Evolutionary conservation across 1,140 invertebrate species (phyloP), one percentile per base, ranked within the genome.

Genomic region (Heliconius melpomene): DNA sequence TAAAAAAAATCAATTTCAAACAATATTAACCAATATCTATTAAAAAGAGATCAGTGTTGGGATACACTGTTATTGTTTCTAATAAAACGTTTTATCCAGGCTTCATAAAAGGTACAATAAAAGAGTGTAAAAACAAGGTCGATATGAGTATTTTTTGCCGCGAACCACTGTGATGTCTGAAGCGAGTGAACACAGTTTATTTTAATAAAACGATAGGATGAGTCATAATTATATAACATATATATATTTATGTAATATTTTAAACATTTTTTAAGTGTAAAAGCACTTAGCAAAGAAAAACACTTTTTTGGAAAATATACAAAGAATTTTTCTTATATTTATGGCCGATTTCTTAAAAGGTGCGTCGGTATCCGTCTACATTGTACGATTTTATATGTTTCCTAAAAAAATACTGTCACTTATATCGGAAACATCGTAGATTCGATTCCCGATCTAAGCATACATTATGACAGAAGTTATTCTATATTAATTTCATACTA

Each of bases 101-200:
- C 60, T 66, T 66, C 60, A 29, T 66, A 66, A 66, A 66, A 66
- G 60, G 23, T 54, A 29, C n/a, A 32, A 66, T 66, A 57, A 77
- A 70, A 77, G 20, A 71, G 60, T 77, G 2, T 26, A 77, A 46
- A 57, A 70, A 71, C 36, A 66, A 29, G 26, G 60, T 8, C 60
- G 60, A 66, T 66, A n/a, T 29, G 26, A 9, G 60, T 66, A 29
- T 66, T 66, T 60, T 66, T 66, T 66, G 60, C 26, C 23, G 60
- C 26, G 26, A 66, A 66, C 46, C 75, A 29, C 57, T 77, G 57
- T 77, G 75, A 70, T 77, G 40, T 40, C 66, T 77, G 75, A 77
- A 70, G 75, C 60, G 75, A 57, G 38, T 46, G 60, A 26, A 50
- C 60, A 66, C 60, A 66, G 60, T 66, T 66, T 66, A 75, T 54